phyloP scores from a whole-genome alignment of 2,113 vertebrate species.

The Catagonus wagneri region DNA sequence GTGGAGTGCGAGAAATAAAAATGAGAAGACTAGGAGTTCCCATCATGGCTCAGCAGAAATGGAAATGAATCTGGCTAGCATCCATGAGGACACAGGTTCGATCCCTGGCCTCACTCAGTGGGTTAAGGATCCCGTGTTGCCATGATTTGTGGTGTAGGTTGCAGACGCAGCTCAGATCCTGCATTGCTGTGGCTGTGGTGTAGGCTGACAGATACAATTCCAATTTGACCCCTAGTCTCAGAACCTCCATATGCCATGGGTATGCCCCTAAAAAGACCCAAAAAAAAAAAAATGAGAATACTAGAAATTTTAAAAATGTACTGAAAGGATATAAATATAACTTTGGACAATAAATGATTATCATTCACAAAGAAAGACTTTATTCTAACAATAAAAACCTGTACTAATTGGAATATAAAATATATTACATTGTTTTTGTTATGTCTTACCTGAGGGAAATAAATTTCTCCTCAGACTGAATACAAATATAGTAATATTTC shows the following conservation, averaged over 20 bases:
- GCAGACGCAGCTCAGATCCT: too few species aligned
- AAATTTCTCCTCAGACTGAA: background rate
- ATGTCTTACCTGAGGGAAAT: slow-evolving; percentile 7
- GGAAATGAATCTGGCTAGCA: too few species aligned
- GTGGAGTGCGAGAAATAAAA: background rate
- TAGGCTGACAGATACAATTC: too few species aligned
- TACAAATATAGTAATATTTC: background rate
- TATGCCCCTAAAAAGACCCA: too few species aligned
- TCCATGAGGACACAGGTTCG: too few species aligned
- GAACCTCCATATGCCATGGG: too few species aligned
- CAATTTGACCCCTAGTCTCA: too few species aligned
- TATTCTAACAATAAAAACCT: background rate
- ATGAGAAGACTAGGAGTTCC: background rate
- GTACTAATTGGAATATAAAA: background rate
- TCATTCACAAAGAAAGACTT: background rate
- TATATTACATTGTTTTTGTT: background rate
- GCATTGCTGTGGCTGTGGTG: too few species aligned
- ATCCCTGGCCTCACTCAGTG: too few species aligned
- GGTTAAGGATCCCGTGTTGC: too few species aligned
- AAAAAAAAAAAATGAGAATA: background rate
- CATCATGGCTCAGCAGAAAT: too few species aligned
- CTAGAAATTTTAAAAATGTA: background rate
- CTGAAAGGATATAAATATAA: background rate
- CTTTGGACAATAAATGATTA: background rate
- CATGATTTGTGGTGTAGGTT: too few species aligned